Evolutionary conservation across 2,888 invertebrate genomes (phyloP).

Genomic region (Hipparchia sbordonii): DNA sequence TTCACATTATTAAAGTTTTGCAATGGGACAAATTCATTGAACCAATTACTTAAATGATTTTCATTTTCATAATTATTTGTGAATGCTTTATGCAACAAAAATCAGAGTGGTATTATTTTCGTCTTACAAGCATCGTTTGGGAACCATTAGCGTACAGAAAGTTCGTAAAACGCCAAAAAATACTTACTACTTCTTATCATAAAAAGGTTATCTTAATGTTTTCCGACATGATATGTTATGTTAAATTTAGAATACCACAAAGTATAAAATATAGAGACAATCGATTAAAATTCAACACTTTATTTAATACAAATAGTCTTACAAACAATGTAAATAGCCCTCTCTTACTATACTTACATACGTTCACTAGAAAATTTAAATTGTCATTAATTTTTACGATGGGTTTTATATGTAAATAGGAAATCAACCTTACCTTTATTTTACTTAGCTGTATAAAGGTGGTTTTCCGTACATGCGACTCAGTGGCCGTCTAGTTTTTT

Average conservation of each 20-base stretch:
- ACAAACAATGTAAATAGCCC: constrained; percentile 52
- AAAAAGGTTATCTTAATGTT: constrained; percentile 13
- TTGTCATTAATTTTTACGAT: background rate
- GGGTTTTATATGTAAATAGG: constrained; percentile 2
- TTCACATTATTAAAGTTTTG: background rate
- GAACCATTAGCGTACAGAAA: background rate
- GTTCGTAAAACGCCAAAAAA: background rate
- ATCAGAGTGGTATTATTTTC: too few species aligned
- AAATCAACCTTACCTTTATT: constrained; percentile 15
- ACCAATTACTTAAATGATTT: background rate
- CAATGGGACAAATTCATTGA: background rate
- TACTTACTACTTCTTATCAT: background rate
- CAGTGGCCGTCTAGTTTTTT: too few species aligned
- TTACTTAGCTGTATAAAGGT: constrained; percentile 7
- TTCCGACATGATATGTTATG: constrained; percentile 11
- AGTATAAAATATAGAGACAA: constrained; percentile 39
- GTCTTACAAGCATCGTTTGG: too few species aligned
- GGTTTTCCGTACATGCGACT: background rate
- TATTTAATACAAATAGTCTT: constrained; percentile 52
- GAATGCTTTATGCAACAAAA: background rate
- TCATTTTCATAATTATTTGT: background rate
- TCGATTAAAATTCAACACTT: constrained; percentile 51
- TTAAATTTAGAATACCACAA: constrained; percentile 15
- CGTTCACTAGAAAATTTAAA: constrained; percentile 28
- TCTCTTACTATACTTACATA: constrained; percentile 48